Evolutionary conservation across 2,797 vertebrate species (phyloP).

Genomic region (Hyperoplus lanceolatus): DNA sequence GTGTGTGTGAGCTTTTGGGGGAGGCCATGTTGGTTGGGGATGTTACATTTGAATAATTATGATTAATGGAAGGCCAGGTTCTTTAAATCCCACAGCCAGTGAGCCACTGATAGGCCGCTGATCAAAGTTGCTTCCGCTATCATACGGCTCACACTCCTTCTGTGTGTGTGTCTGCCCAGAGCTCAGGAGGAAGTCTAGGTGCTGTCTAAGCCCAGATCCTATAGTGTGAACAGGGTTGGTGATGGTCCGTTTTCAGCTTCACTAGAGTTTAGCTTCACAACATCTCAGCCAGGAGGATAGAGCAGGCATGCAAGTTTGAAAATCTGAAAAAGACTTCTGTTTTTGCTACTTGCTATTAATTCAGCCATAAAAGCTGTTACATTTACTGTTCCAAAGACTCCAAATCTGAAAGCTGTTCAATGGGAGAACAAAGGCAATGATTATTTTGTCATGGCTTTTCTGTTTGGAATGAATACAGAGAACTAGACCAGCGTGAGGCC

Average conservation of each 20-base stretch:
- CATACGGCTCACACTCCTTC: conserved; percentile 53
- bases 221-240: conserved; percentile 48
- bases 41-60: conserved; percentile 79
- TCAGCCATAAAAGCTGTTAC: not conserved
- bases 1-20: conserved; percentile 60
- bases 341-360: conserved; percentile 19
- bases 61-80: conserved; percentile 82
- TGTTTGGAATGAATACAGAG: conserved; percentile 13
- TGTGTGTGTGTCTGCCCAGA: conserved; percentile 56
- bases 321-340: conserved; percentile 31
- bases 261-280: conserved; percentile 33
- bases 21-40: conserved; percentile 59
- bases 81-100: conserved; percentile 75
- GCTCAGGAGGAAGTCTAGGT: conserved; percentile 55
- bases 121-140: conserved; percentile 71
- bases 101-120: conserved; percentile 67
- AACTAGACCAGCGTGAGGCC: not conserved
- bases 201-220: conserved; percentile 51
- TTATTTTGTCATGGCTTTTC: conserved; percentile 1
- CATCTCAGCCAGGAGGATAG: conserved; percentile 19
- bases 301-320: conserved; percentile 14
- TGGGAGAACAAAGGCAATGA: conserved; percentile 1
- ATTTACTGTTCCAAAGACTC: not conserved
- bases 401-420: conserved; percentile 16
- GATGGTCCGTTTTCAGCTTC: conserved; percentile 38